Evolutionary conservation across 2,888 invertebrate species (phyloP), one percentile per base, ranked within the genome.

Genomic region (Spilarctia lutea): DNA sequence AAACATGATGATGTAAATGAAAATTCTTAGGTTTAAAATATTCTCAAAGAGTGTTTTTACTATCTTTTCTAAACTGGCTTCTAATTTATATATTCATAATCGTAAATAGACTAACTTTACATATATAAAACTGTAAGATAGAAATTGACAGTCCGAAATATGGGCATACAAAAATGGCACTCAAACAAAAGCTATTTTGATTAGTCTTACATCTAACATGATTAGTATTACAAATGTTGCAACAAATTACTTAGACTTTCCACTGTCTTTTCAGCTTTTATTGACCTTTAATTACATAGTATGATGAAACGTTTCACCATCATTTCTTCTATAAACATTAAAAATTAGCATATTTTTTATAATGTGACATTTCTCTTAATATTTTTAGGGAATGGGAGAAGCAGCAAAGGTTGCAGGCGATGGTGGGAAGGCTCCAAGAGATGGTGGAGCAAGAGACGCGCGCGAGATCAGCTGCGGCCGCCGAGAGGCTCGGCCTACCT

Each of bases 361-460:
- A 1, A 70, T 70, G 18, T 42, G n/a, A 60, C 20, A 63, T 63
- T 27, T 10, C 18, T 20, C 18, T 70, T 18, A 1, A 30, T 63
- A 90, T 95, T 96, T 89, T 3, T 96, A 97, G 97, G 96, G 97
- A 96, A 97, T 97, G 97, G 97, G 97, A 96, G 94, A 96, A 96
- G 88, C 94, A 95, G 90, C 95, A 96, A 87, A 90, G 90, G 88
- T 85, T 95, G 89, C 95, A 95, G 91, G 96, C 96, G 91, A 94
- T 96, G 96, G 97, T 96, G 91, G 95, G 95, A 75, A 94, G 95
- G 76, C 88, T 95, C 83, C 96, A 95, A 85, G 95, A 95, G 91
- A 95, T 96, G 90, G 95, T 96, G 94, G 96, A 96, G 90, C 94
- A 96, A 83, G 94, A 96, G 89, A 91, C 94, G 89, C 93, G 95